Base-by-base conservation (phyloP, 2,797 vertebrate species). In the Myotis findleyi region DNA sequence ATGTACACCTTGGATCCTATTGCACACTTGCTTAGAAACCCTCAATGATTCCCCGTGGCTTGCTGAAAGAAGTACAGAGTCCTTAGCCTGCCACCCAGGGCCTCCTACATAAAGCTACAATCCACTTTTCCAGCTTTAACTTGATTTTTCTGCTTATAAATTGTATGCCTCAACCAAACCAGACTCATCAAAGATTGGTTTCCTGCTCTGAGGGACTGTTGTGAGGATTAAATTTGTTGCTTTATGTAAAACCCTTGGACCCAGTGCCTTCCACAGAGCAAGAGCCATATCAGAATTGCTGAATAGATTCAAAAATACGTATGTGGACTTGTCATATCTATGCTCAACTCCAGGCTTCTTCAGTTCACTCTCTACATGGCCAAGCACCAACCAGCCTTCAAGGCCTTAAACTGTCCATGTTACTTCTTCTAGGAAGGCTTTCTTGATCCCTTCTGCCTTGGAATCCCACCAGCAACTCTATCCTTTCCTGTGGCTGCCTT, bases 171-270 rank as follows among this genome's bases (percentile, higher is more conserved):
- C 44, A 93, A 77, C 51, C 41, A 68, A 77, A 76, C 41, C 62
- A 20, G 33, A 69, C 59, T 92, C 27, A 73, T 83, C 16, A 69
- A 88, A 95, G 72, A 87, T 25, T 25, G 47, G 53, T 95, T 94
- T 93, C 49, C 44, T 87, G 49, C n/a, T 57, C 84, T n/a, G 51
- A 62, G 68, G 71, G 23, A 38, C n/a, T 76, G 17, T 69, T 33
- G 27, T 62, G 81, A 92, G 64, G 77, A 91, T 93, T 84, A 90
- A 89, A 69, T 83, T 69, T 55, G 62, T 87, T 91, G 77, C 53
- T 96, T 18, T 66, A 53, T 47, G 18, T 72, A 87, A 93, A 84
- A 36, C 36, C 73, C 68, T 90, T 76, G 59, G 72, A 90, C 86
- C 6, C 6, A 66, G 41, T 55, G 47, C 59, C 88, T 83, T 59